Conservation (phyloP, 2,113 vertebrate species). For the Arizona elegans region DNA sequence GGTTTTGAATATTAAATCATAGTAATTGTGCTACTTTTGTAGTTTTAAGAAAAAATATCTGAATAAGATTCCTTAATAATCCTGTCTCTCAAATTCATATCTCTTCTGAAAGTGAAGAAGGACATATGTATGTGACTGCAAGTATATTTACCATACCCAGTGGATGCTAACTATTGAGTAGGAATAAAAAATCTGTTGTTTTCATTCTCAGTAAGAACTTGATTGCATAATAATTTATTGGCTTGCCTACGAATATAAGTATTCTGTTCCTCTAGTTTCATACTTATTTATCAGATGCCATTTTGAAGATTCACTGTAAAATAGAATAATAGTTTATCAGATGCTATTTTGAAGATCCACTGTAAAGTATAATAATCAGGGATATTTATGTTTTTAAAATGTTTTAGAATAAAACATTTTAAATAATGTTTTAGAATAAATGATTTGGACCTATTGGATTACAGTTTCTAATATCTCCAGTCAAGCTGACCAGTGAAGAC, state of each 20-base stretch:
- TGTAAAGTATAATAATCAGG: not conserved
- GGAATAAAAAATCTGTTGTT: not conserved
- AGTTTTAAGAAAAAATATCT: not conserved
- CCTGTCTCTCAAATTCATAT: not conserved
- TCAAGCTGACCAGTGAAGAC: not conserved
- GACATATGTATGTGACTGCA: not conserved
- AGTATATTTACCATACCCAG: not conserved
- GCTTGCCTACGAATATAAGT: not conserved
- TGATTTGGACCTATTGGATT: not conserved
- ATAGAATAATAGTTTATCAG: not conserved
- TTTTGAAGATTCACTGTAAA: not conserved
- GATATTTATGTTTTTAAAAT: not conserved
- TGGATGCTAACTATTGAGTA: not conserved
- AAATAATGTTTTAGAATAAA: not conserved
- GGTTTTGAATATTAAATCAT: not conserved
- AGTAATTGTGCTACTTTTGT: not conserved
- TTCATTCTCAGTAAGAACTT: not conserved
- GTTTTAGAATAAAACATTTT: not conserved
- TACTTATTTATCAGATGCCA: not conserved
- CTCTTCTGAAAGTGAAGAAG: not conserved
- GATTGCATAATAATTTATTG: not conserved
- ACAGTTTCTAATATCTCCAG: not conserved
- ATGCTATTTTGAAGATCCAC: not conserved
- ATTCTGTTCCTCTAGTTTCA: not conserved
- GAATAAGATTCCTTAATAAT: not conserved